These are phyloP conservation scores for Craterocephalus amniculus DNA, from an alignment of 2,797 vertebrate genomes.

Conservation along the genomic window DNA sequence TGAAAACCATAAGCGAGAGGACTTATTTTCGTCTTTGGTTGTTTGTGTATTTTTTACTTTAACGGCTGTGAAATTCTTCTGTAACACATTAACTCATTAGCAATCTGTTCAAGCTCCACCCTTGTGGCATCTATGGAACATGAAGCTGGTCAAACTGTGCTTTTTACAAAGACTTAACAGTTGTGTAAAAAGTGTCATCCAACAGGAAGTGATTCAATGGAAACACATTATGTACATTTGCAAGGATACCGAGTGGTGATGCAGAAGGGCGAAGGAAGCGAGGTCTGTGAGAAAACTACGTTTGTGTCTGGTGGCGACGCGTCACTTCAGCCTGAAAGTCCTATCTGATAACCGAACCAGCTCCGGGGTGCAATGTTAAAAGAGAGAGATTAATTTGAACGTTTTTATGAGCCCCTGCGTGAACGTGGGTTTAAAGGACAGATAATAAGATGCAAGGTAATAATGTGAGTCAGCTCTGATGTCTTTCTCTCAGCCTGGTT, in stretches of 20 bases:
- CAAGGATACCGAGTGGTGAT: constrained; percentile 2
- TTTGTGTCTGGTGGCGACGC: constrained; percentile 5
- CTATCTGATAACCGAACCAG: constrained; percentile 13
- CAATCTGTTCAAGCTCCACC: not conserved
- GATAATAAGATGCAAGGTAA: constrained; percentile 18
- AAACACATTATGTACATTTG: constrained; percentile 7
- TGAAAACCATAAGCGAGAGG: not conserved
- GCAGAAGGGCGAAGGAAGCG: constrained; percentile 9
- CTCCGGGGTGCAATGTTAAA: not conserved
- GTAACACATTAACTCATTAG: not conserved
- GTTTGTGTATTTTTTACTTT: not conserved
- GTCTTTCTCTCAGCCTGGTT: constrained; percentile 27
- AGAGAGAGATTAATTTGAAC: constrained; percentile 5
- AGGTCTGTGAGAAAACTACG: constrained; percentile 35
- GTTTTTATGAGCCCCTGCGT: constrained; percentile 15
- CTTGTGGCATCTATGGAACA: constrained; percentile 24
- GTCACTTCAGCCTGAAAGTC: constrained; percentile 4
- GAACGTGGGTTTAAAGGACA: constrained; percentile 5
- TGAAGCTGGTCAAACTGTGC: not conserved
- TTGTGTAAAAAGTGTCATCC: constrained; percentile 29
- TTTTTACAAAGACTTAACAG: constrained; percentile 17
- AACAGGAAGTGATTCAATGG: constrained; percentile 45
- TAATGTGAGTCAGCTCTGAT: constrained; percentile 16
- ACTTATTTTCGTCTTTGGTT: not conserved
- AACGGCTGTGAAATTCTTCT: constrained; percentile 3